Base-by-base conservation (phyloP, 2,113 vertebrate genomes). In the Ctenomys sociabilis region DNA sequence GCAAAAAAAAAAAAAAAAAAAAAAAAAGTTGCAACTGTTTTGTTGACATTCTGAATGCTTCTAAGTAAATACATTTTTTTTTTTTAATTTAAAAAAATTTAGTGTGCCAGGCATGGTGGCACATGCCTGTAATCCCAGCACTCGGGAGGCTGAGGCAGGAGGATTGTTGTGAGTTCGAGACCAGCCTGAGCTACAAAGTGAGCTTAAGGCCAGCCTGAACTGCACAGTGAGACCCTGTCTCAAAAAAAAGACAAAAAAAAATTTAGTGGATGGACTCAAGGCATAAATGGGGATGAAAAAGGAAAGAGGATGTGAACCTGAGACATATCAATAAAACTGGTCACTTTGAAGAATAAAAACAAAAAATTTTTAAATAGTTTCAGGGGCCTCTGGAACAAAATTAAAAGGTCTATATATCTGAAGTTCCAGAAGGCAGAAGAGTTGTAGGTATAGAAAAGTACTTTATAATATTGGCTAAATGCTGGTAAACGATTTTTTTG, bases 331-430 rank as follows among this genome's bases (percentile, higher is more conserved):
- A 17, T 61, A 91, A 86, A 96, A 89, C 3, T 75, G 43, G 28
- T 10, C 22, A 73, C 17, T 83, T 21, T 64, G 11, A 91, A 93
- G 70, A 96, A 78, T 14, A 68, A 35, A 70, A 70, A n/a, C n/a
- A n/a, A 78, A 70, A 90, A 57, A n/a, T 26, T 68, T 37, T 54
- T 30, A 73, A 92, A 89, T 61, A 93, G 66, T n/a, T 87, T 91
- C 30, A 63, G 24, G 57, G 66, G 77, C 52, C 87, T 78, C 35
- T 28, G 19, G 43, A 59, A 88, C 30, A 82, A 54, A 83, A 93
- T 52, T 28, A 93, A n/a, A 95, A 45, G 82, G 57, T 85, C 43
- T 64, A 85, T 73, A 11, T 63, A 85, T 90, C 8, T 37, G 3
- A 81, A 75, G 72, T 75, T 49, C 40, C 54, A 80, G 68, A 94